Evolutionary conservation across 1,140 invertebrate species (phyloP).

Genomic region (Euura saliciscinereae): DNA sequence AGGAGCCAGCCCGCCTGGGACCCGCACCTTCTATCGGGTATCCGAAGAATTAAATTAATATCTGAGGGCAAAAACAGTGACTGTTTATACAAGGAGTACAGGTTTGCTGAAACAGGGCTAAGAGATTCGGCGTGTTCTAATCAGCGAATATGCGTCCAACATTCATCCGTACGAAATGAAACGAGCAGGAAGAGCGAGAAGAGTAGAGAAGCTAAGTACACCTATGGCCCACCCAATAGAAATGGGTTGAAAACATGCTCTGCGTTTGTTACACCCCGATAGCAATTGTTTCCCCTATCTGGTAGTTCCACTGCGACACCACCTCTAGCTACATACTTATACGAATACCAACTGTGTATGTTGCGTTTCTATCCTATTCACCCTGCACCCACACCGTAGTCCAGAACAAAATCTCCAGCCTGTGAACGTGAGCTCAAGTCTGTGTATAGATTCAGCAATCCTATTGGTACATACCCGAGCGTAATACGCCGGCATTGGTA

Average conservation of each 20-base stretch:
- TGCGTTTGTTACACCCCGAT: conserved; percentile 52
- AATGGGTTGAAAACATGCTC: conserved; percentile 13
- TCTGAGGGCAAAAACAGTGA: conserved; percentile 50
- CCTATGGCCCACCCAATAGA: not conserved
- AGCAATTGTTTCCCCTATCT: conserved; percentile 54
- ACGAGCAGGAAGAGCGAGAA: not conserved
- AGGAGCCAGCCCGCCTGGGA: conserved; percentile 32
- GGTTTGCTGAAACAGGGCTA: conserved; percentile 56
- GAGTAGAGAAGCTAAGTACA: not conserved
- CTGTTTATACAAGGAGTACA: conserved; percentile 56
- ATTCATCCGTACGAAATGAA: too few relatives aligned
- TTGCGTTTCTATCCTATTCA: too few relatives aligned
- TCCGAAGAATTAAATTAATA: conserved; percentile 61
- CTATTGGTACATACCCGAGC: conserved; percentile 42
- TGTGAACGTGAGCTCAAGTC: not conserved
- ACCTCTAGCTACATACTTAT: conserved; percentile 12
- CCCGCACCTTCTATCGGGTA: conserved; percentile 52
- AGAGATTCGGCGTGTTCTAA: conserved; percentile 33
- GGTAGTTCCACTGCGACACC: conserved; percentile 50
- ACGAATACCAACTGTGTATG: not conserved
- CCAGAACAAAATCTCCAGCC: not conserved
- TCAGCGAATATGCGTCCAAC: too few relatives aligned
- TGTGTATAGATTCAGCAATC: conserved; percentile 39
- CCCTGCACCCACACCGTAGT: not conserved
- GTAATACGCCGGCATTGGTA: conserved; percentile 34